phyloP scores from a whole-genome alignment of 2,113 vertebrate species.

The Stigmatopora argus region DNA sequence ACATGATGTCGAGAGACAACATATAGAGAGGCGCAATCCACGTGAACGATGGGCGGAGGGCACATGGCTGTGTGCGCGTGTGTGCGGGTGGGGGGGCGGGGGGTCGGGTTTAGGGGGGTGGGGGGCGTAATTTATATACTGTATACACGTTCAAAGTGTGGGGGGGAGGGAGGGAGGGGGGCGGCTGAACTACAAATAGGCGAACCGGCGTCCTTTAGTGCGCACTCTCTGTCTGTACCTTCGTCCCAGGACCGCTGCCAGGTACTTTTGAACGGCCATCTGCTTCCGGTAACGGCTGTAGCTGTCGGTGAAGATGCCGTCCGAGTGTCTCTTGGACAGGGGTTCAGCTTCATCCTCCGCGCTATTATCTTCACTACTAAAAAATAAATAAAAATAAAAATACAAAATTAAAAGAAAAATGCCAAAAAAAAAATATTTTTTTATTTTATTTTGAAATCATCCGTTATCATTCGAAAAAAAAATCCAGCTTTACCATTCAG shows the following conservation, averaged over 20 bases:
- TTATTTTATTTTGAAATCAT: too few species aligned
- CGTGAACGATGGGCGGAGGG: conserved; percentile 78
- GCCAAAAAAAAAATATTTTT: too few species aligned
- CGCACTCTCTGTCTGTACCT: conserved; percentile 99
- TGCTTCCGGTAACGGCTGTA: conserved; percentile 99
- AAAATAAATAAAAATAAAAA: conserved; percentile 8
- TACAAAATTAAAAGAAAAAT: neutral
- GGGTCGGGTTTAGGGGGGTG: conserved; percentile 15
- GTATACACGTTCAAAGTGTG: conserved; percentile 2
- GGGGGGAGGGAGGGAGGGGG: conserved; percentile 61
- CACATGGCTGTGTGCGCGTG: conserved; percentile 76
- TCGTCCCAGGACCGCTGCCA: conserved; percentile 97
- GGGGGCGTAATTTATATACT: conserved; percentile 49
- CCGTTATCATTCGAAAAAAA: too few species aligned
- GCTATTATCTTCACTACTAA: conserved; percentile 72
- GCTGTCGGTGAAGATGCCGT: conserved; percentile 99
- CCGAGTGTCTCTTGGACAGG: conserved; percentile 94
- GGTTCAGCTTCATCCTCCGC: conserved; percentile 84
- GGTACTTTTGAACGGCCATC: conserved; percentile 99
- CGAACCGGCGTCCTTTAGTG: conserved; percentile 98
- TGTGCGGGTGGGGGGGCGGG: conserved; percentile 61
- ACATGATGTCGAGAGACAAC: conserved; percentile 86
- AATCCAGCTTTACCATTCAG: neutral
- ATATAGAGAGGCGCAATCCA: conserved; percentile 84
- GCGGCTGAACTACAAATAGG: conserved; percentile 90